These are phyloP conservation scores for Odontophorus gujanensis DNA, from an alignment of 2,113 vertebrate genomes.

Conservation along the genomic window DNA sequence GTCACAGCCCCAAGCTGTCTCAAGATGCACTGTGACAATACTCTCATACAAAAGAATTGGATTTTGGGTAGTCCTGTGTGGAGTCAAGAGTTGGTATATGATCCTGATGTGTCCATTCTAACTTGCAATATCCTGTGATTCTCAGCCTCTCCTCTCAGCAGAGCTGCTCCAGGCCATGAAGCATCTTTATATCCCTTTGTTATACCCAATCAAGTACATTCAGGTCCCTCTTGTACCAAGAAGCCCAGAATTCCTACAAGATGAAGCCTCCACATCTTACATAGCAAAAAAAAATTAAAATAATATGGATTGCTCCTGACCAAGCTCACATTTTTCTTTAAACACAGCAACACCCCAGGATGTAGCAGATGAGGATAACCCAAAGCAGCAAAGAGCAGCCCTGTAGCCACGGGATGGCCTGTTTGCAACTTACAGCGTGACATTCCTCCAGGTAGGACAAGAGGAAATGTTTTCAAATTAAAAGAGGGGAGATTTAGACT, in stretches of 20 bases:
- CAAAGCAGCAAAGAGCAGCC: background rate
- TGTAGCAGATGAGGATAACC: accelerated
- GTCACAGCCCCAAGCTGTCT: background rate
- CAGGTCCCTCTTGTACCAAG: background rate
- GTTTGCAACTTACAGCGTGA: accelerated
- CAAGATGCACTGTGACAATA: background rate
- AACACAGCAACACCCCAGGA: accelerated
- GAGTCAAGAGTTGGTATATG: background rate
- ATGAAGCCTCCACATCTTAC: background rate
- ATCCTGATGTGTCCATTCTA: background rate
- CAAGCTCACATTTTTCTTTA: background rate
- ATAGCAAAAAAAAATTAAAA: background rate
- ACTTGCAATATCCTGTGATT: background rate
- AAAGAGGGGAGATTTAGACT: too few species aligned
- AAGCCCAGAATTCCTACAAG: background rate
- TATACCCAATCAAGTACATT: background rate
- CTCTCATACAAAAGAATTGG: background rate
- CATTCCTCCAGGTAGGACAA: too few species aligned
- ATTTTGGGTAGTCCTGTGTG: background rate
- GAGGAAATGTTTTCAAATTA: too few species aligned
- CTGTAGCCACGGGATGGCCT: accelerated
- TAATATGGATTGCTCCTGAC: background rate
- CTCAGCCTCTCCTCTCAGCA: background rate
- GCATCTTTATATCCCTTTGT: background rate
- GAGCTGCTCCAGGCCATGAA: background rate